These are phyloP conservation scores for Lasius fuliginosus DNA, from an alignment of 2,888 invertebrate genomes.

Conservation along the genomic window DNA sequence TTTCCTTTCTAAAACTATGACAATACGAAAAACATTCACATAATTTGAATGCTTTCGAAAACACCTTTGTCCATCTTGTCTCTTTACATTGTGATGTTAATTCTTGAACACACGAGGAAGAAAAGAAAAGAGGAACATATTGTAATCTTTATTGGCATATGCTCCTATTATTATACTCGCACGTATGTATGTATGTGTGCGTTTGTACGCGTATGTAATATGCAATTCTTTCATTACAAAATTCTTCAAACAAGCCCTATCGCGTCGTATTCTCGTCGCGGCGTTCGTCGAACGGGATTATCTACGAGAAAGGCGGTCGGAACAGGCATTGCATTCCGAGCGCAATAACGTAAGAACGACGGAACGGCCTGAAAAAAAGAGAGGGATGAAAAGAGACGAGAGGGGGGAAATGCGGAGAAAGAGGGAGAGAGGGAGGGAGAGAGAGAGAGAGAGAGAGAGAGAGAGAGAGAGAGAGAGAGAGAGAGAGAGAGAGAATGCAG, in stretches of 20 bases:
- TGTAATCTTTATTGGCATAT: not conserved
- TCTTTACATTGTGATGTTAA: not conserved
- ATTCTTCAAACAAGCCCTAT: slow-evolving; percentile 9
- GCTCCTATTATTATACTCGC: slow-evolving; percentile 20
- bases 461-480: slow-evolving; percentile 7
- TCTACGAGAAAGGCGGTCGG: slow-evolving; percentile 25
- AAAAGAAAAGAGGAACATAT: not conserved
- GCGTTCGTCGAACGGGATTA: slow-evolving; percentile 30
- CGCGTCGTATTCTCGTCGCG: slow-evolving; percentile 26
- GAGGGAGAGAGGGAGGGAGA: slow-evolving; percentile 8
- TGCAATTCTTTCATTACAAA: slow-evolving; percentile 20
- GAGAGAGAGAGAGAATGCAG: slow-evolving; percentile 33
- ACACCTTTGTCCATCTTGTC: not conserved
- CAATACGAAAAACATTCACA: not conserved
- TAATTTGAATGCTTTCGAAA: not conserved
- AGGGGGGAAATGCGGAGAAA: slow-evolving; percentile 44
- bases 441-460: slow-evolving; percentile 4
- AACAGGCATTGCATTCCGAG: slow-evolving; percentile 26
- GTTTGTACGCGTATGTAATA: not conserved
- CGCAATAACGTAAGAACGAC: slow-evolving; percentile 44
- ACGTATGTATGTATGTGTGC: not conserved
- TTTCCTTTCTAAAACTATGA: not conserved
- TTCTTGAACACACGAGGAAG: too few relatives aligned
- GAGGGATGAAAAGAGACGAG: not conserved
- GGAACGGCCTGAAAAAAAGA: slow-evolving; percentile 39